Conservation (phyloP, 2,113 vertebrate genomes). For the Cynoglossus semilaevis region DNA sequence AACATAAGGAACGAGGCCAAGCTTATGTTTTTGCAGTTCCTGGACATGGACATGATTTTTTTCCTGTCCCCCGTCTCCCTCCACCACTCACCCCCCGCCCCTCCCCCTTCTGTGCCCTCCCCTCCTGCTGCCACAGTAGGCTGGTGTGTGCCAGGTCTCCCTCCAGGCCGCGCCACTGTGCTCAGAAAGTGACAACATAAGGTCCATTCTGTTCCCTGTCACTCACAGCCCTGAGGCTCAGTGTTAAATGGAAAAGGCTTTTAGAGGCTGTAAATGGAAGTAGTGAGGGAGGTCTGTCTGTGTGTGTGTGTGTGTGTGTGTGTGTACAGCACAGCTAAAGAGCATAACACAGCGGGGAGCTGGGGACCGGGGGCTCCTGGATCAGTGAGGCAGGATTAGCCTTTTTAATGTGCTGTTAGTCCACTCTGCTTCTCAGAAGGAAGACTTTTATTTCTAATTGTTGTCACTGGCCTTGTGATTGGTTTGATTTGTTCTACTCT, state of each 20-base stretch:
- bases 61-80: slow-evolving; percentile 4
- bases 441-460: neutral
- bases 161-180: slow-evolving; percentile 67
- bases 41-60: slow-evolving; percentile 43
- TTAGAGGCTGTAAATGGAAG: slow-evolving; percentile 71
- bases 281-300: slow-evolving; percentile 52
- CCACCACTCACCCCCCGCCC: neutral
- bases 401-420: slow-evolving; percentile 33
- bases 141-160: slow-evolving; percentile 68
- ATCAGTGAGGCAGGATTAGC: slow-evolving; percentile 36
- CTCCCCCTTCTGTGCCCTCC: neutral
- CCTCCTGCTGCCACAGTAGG: slow-evolving; percentile 37
- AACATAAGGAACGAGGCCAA: too few relatives aligned
- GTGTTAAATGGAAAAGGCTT: slow-evolving; percentile 74
- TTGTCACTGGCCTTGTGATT: neutral
- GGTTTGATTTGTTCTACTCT: slow-evolving; percentile 16
- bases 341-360: slow-evolving; percentile 20
- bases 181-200: slow-evolving; percentile 74
- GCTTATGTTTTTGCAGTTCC: too few relatives aligned
- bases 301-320: slow-evolving; percentile 22
- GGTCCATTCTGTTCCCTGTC: slow-evolving; percentile 77
- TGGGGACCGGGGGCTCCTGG: slow-evolving; percentile 6
- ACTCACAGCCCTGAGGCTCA: slow-evolving; percentile 69
- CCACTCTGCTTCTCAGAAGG: slow-evolving; percentile 2
- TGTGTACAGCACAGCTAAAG: slow-evolving; percentile 18